Evolutionary conservation across 2,113 vertebrate species (phyloP), one percentile per base, ranked within the genome.

Genomic region (Morone chrysops): DNA sequence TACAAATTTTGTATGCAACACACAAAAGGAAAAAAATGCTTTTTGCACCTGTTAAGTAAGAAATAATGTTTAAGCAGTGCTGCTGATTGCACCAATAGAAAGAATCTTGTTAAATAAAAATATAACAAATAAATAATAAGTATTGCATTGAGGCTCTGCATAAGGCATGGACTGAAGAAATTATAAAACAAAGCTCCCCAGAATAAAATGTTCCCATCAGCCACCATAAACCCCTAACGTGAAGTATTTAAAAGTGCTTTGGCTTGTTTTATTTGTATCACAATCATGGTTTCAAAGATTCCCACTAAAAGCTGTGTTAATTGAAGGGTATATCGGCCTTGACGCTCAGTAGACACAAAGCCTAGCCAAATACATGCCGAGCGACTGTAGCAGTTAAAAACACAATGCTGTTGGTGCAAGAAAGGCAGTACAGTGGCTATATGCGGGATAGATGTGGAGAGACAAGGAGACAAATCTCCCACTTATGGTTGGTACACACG

Each of bases 231-330:
- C 78, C 40, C 67, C 59, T 43, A 89, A 91, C 83, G 77, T 70
- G 82, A 90, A 73, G 60, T 70, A 70, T 88, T 89, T 90, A 72
- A 88, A 94, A 93, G 81, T 87, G 65, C 80, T 88, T 89, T 90
- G 92, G 84, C 66, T 89, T 91, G 75, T 87, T 94, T 93, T 94
- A 90, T 94, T 94, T 93, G 91, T 81, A 84, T 92, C 84, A 65
- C 90, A 90, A 90, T 91, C 85, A 89, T 91, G 88, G 93, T 92
- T 92, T 87, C 66, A 90, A 86, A 91, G 89, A 90, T 51, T 91
- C 84, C 93, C 88, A 87, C 87, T 94, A 91, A 93, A 94, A 84
- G 85, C 83, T 73, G 79, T 88, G 87, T 81, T 95, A 95, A 96
- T 94, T 95, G 90, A 93, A 84, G 93, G 92, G 76, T 95, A 84